Base-by-base conservation (phyloP, 2,888 invertebrate species). In the Penaeus monodon region DNA sequence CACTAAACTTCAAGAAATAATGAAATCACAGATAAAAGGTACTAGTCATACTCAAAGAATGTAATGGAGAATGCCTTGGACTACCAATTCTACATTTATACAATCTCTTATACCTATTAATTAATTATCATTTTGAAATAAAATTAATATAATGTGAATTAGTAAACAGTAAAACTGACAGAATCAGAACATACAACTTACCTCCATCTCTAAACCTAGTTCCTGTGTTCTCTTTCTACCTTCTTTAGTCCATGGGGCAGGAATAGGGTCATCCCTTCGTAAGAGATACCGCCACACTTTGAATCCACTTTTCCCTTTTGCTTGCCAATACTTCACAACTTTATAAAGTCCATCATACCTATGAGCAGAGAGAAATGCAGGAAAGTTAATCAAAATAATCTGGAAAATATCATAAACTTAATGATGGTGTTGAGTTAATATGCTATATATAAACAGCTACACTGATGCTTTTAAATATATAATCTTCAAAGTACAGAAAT, bases 281-380 rank as follows among this genome's bases (percentile, higher is more conserved):
- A 97, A 92, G 66, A 95, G 91, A 92, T 96, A 97, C 88, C 96
- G 94, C 97, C 97, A 97, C 57, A 97, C 96, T 17, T 94, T 93
- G 91, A 94, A 96, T 0, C 97, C 97, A 3, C 96, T 95, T 91
- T 95, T 94, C 0, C 96, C 96, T 87, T 94, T 95, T 91, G 95
- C 95, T 0, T 95, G 95, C 93, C 95, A 96, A 91, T 97, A 97
- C 91, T 95, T 96, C 0, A 96, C 95, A 0, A 97, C 95, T 93
- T 97, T 97, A 92, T 97, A 97, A 82, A 97, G 95, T 0, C 97
- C 97, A 91, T 97, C 97, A 92, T 97, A 97, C 90, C 97, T 91
- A 90, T 89, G 63, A 44, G 49, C 66, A 66, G 57, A 27, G 29
- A 33, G 70, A 6, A 70, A 24, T 17, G 70, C 12, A 57, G 57